Base-by-base conservation (phyloP, 2,797 vertebrate genomes). In the Valencia hispanica region DNA sequence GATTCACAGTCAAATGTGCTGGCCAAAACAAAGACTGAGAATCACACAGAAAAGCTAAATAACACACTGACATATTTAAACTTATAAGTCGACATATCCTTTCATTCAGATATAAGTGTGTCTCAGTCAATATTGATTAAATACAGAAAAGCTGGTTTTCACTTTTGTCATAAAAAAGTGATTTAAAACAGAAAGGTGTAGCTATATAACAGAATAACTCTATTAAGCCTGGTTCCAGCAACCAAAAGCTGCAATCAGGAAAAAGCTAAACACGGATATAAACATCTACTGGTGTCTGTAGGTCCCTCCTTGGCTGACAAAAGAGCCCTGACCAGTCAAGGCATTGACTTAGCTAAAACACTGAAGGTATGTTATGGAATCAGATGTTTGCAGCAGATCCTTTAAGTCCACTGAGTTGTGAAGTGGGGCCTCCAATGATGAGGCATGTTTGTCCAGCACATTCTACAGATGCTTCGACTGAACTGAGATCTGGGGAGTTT, bases 11-110 rank as follows among this genome's bases (percentile, higher is more conserved):
- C 36, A 48, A 48, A 80, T 51, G 47, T 48, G 63, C 72, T 70
- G 57, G 51, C 47, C 72, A 70, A 86, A 68, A 80, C 55, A 79
- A 75, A 48, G n/a, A 34, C 36, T 80, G 50, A 78, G 27, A 79
- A 72, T 20, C 43, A 73, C 65, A 83, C 25, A 75, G 66, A 34
- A 12, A n/a, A 11, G 51, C 25, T 6, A 14, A 59, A 34, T 36
- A 22, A 70, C 41, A 85, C 27, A 50, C 51, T 70, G 73, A 11
- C 59, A 27, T 39, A 72, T 0, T 1, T 69, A 74, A 72, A 45
- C n/a, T 55, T 41, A 61, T 15, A 51, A 8, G 61, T n/a, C 55
- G 20, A 65, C 53, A n/a, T 25, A 69, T 22, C 22, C 10, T 70
- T 17, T 51, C 45, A 73, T 41, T 15, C 59, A 32, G 51, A 78